Evolutionary conservation across 2,797 vertebrate genomes (phyloP), one percentile per base, ranked within the genome.

Genomic region (Lepilemur septentrionalis): DNA sequence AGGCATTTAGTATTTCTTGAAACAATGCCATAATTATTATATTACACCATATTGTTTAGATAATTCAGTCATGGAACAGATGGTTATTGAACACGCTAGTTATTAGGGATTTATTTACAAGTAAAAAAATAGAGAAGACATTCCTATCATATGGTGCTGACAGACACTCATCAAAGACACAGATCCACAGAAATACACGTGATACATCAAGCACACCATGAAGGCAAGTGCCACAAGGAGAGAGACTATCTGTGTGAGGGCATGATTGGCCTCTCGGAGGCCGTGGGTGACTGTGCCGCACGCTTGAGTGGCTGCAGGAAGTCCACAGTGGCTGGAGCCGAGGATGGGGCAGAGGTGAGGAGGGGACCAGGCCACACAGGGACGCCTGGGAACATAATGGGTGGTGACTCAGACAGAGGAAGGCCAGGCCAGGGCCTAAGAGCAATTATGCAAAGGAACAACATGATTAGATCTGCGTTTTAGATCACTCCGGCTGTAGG

Each of bases 391-490:
- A 12, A 12, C 50, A 8, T 17, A 63, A 35, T 9, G 61, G 55
- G 25, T 4, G 18, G 38, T 92, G 93, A 96, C 67, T 92, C 83
- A 25, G 86, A 87, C 28, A 91, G 57, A 79, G 20, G 20, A 13
- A 59, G 86, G 73, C 63, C 96, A 70, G 67, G 14, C 87, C 63
- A 32, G 69, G 50, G 69, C 82, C 38, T 28, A 5, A 75, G 79
- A 89, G 70, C 79, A 80, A 41, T 89, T 92, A 95, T 41, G 35
- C 80, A 57, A 93, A 92, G 28, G 81, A 78, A 78, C 80, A 67
- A 8, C 11, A 28, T 57, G 38, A 88, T 95, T 75, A 90, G 75
- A 93, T 92, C 93, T 94, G 72, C 80, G 84, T 97, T 89, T 96
- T 93, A 94, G 87, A 67, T 86, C 50, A 17, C 48, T 48, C 5